Conservation (phyloP, 1,140 invertebrate species). For the Lucilia sericata region DNA sequence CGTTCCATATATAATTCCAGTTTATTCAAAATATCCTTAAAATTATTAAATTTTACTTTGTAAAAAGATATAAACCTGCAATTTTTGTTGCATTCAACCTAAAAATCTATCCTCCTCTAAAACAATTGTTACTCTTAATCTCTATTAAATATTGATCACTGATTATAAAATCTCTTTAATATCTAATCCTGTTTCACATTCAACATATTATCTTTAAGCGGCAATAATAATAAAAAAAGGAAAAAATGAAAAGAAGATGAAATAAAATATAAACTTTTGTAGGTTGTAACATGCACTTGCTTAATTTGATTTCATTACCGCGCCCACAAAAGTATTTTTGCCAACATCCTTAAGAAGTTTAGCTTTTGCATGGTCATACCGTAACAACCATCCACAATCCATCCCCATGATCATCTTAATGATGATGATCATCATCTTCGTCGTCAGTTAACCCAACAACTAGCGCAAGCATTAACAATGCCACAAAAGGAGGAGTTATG, state of each 20-base stretch:
- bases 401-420: not conserved
- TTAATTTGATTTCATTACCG: slow-evolving; percentile 68
- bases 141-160: too few species aligned
- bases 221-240: too few species aligned
- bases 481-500: slow-evolving; percentile 47
- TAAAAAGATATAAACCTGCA: too few species aligned
- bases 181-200: too few species aligned
- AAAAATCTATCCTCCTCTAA: too few species aligned
- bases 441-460: not conserved
- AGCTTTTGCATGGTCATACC: not conserved
- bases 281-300: slow-evolving; percentile 55
- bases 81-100: too few species aligned
- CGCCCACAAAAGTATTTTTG: slow-evolving; percentile 53
- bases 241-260: not conserved
- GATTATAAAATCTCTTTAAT: too few species aligned
- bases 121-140: too few species aligned
- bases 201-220: too few species aligned
- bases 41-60: too few species aligned
- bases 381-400: not conserved
- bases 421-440: not conserved
- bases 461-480: slow-evolving; percentile 34
- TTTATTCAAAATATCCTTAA: too few species aligned
- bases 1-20: too few species aligned
- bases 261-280: slow-evolving; percentile 22
- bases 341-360: not conserved